phyloP scores from a whole-genome alignment of 2,113 vertebrate species.

The Pteruthius melanotis region DNA sequence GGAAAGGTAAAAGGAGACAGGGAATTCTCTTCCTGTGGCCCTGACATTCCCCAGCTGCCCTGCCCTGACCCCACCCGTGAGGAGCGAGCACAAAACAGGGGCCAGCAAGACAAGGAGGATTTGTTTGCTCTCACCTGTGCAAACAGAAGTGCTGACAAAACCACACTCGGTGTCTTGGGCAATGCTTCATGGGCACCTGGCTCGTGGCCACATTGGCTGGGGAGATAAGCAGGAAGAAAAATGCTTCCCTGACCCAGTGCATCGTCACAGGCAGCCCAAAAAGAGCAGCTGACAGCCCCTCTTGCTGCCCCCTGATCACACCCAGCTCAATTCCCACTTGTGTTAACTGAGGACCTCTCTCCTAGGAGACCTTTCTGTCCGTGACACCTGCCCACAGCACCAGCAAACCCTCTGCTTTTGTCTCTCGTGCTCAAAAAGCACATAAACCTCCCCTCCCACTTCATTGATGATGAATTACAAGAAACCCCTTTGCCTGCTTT shows the following conservation, averaged over 20 bases:
- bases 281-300: no score
- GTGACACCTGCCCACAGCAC: no score
- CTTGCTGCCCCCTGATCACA: background rate
- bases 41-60: background rate
- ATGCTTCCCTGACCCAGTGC: accelerated
- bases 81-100: background rate
- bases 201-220: background rate
- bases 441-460: background rate
- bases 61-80: background rate
- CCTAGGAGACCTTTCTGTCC: background rate
- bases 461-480: background rate
- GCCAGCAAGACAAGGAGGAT: background rate
- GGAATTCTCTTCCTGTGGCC: background rate
- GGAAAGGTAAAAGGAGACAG: background rate
- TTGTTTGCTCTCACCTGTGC: background rate
- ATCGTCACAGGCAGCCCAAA: background rate
- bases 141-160: background rate
- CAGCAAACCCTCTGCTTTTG: background rate
- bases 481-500: background rate
- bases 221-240: background rate
- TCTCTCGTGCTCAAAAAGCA: background rate
- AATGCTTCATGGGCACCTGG: accelerated
- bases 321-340: background rate
- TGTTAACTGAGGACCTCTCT: background rate
- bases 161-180: background rate